A percentile compares a stretch with the other conserved stretches of the same genome.
Conservation (phyloP, 2,113 vertebrate species). For the Apodemus speciosus region DNA sequence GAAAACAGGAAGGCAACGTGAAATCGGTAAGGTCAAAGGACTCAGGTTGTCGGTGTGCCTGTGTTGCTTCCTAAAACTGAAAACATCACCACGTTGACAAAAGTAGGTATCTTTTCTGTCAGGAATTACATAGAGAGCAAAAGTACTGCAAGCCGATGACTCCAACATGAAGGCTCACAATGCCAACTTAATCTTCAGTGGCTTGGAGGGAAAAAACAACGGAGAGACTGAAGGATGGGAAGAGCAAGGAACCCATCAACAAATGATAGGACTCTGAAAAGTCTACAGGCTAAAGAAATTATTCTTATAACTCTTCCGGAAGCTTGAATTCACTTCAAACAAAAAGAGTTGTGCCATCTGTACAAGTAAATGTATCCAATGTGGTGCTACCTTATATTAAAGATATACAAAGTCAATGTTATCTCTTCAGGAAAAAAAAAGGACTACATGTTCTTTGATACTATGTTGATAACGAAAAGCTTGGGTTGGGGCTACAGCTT, state of each 20-base stretch:
- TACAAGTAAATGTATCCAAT: background rate
- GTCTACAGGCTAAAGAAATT: background rate
- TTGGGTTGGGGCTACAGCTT: background rate
- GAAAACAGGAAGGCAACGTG: background rate
- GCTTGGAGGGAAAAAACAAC: background rate
- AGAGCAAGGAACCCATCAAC: background rate
- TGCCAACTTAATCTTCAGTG: background rate
- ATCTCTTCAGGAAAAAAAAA: background rate
- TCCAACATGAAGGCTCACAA: background rate
- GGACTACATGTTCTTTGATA: background rate
- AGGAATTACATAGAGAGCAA: background rate
- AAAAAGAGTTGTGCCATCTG: background rate
- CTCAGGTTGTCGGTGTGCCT: background rate
- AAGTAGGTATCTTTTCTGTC: background rate
- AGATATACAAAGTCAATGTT: background rate
- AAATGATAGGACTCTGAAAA: background rate
- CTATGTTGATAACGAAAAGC: constrained; percentile 20
- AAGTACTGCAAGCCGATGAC: background rate
- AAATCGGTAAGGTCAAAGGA: background rate
- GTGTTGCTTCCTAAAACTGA: constrained; percentile 1
- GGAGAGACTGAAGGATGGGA: background rate
- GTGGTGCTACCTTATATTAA: background rate
- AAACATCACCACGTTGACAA: background rate
- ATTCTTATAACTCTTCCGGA: constrained; percentile 21
- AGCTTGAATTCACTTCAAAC: background rate